These are phyloP conservation scores for Cephus sareptanus DNA, from an alignment of 2,888 invertebrate genomes.

Conservation along the genomic window DNA sequence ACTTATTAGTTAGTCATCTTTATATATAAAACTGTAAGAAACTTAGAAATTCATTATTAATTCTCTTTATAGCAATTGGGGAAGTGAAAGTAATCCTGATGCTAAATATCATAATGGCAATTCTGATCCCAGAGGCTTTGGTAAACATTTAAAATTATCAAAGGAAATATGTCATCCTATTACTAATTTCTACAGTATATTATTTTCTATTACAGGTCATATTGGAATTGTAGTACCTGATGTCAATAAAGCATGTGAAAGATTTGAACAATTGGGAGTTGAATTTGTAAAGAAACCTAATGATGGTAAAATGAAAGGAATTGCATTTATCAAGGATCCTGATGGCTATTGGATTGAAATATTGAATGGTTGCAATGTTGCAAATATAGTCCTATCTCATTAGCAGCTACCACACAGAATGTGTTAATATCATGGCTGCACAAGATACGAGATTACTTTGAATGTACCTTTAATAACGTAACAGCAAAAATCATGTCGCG, in stretches of 20 bases:
- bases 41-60: too few relatives aligned
- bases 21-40: background rate
- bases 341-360: conserved; percentile 98
- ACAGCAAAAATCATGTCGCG: background rate
- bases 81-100: conserved; percentile 85
- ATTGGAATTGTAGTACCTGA: conserved; percentile 92
- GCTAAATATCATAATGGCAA: conserved; percentile 91
- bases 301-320: conserved; percentile 93
- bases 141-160: conserved; percentile 60
- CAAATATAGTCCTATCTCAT: conserved; percentile 35
- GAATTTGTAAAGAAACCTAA: conserved; percentile 90
- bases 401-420: conserved; percentile 8
- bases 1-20: conserved; percentile 3
- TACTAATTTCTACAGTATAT: background rate
- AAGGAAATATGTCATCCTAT: background rate
- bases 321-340: conserved; percentile 95
- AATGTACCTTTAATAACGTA: conserved; percentile 4
- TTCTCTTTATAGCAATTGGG: conserved; percentile 86
- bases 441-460: background rate
- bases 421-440: background rate
- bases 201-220: conserved; percentile 72
- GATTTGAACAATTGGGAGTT: conserved; percentile 87
- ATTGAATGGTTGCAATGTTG: conserved; percentile 68
- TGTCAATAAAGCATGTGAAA: conserved; percentile 87
- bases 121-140: conserved; percentile 88